phyloP scores from a whole-genome alignment of 1,140 invertebrate species.

The Panagrolaimus sp. region DNA sequence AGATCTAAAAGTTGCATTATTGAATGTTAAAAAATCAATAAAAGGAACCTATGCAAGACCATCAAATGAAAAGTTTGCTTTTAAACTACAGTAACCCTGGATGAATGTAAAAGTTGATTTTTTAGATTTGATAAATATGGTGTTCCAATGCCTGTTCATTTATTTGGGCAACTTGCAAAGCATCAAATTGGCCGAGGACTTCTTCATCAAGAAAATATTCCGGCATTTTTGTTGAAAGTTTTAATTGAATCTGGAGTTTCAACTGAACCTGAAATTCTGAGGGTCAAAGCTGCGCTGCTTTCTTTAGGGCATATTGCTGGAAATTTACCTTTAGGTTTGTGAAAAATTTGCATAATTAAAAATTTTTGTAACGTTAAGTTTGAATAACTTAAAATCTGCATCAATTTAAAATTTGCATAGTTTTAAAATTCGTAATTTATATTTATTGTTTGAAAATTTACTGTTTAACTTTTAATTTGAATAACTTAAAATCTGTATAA shows the following conservation, averaged over 20 bases:
- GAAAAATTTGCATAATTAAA: no score
- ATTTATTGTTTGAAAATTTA: no score
- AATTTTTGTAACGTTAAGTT: no score
- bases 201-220: neutral
- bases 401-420: no score
- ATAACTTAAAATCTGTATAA: no score
- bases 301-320: conserved; percentile 22
- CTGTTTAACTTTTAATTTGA: no score
- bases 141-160: conserved; percentile 1
- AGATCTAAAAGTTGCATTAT: conserved; percentile 17
- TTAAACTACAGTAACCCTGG: neutral
- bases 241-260: neutral
- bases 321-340: neutral
- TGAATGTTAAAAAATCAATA: conserved; percentile 12
- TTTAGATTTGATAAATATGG: conserved; percentile 6
- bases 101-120: no score
- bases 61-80: conserved; percentile 18
- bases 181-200: neutral
- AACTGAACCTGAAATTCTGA: neutral
- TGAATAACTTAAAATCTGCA: no score
- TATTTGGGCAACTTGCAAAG: neutral
- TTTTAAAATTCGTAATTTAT: no score
- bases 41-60: conserved; percentile 21
- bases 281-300: conserved; percentile 20
- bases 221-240: neutral